Conservation (phyloP, 2,888 invertebrate genomes). For the Lycocerus yunnanus region DNA sequence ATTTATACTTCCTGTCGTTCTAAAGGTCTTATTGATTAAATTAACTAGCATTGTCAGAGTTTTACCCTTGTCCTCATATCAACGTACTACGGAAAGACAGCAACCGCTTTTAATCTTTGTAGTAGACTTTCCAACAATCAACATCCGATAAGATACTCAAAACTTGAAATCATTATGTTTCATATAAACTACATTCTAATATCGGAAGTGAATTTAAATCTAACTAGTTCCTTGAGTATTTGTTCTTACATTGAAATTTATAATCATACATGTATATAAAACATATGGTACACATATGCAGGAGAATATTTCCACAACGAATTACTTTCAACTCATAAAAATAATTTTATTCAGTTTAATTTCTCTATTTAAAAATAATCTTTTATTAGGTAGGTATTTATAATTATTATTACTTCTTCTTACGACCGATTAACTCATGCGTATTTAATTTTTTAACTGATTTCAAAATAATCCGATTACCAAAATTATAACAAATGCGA, state of each 20-base stretch:
- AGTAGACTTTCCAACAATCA: background rate
- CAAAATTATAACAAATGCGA: background rate
- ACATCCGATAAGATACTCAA: background rate
- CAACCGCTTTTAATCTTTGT: background rate
- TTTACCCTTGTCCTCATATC: background rate
- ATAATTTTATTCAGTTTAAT: no score
- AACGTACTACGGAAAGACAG: background rate
- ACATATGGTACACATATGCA: no score
- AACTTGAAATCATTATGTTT: background rate
- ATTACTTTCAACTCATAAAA: no score
- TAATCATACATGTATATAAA: no score
- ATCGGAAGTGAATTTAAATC: background rate
- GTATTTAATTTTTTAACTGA: background rate
- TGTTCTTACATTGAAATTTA: no score
- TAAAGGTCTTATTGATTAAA: background rate
- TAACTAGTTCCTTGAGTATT: background rate
- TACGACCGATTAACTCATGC: background rate
- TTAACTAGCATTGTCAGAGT: background rate
- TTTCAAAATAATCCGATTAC: background rate
- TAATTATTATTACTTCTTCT: no score
- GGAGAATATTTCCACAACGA: no score
- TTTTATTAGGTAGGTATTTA: background rate
- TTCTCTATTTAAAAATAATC: no score
- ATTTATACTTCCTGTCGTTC: background rate
- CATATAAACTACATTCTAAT: background rate